These are phyloP conservation scores for Tetragonula carbonaria DNA, from an alignment of 2,888 invertebrate species.

Conservation along the genomic window DNA sequence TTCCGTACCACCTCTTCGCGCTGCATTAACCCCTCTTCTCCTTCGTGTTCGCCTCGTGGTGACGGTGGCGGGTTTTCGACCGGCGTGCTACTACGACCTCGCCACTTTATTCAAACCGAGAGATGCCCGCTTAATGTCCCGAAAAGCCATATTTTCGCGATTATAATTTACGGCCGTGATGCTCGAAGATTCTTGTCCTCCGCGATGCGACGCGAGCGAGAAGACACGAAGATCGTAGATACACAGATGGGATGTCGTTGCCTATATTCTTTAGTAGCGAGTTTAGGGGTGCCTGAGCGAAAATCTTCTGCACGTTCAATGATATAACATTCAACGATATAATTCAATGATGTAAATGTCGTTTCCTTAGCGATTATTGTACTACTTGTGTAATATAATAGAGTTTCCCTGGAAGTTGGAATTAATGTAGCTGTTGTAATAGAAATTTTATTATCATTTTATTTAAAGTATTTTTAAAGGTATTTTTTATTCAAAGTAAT, in stretches of 20 bases:
- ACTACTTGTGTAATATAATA: background rate
- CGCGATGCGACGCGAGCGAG: background rate
- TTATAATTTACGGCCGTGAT: constrained; percentile 72
- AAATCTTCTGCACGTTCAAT: background rate
- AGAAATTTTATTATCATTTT: too few species aligned
- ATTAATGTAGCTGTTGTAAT: too few species aligned
- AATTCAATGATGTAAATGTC: background rate
- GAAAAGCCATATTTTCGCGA: constrained; percentile 75
- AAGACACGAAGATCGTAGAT: background rate
- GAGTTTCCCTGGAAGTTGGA: background rate
- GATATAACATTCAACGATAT: background rate
- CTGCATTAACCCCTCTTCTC: constrained; percentile 62
- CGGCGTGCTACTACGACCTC: constrained; percentile 12
- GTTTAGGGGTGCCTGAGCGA: background rate
- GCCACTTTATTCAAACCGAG: constrained; percentile 67
- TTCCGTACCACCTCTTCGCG: constrained; percentile 58
- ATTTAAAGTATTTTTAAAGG: too few species aligned
- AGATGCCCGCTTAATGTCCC: constrained; percentile 74
- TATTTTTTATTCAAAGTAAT: too few species aligned
- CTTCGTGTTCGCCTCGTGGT: background rate
- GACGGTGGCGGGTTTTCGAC: constrained; percentile 14
- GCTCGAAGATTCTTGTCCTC: constrained; percentile 23
- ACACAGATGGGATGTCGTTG: background rate
- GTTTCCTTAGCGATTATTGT: background rate
- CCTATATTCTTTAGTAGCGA: background rate